phyloP scores from a whole-genome alignment of 2,113 vertebrate genomes.

The Osmerus eperlanus region DNA sequence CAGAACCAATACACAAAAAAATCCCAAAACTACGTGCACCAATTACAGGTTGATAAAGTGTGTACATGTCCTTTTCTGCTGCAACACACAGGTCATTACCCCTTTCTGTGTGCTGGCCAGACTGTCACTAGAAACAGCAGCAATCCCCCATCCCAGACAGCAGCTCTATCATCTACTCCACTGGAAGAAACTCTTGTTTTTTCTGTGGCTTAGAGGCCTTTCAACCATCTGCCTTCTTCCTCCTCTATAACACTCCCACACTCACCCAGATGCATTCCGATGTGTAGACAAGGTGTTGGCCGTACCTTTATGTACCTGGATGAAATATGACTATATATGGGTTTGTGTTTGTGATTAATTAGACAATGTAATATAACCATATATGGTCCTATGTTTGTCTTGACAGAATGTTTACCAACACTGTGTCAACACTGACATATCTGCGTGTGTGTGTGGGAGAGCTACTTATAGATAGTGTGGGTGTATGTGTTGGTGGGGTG shows the following conservation, averaged over 20 bases:
- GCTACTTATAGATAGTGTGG: not conserved
- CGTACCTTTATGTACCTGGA: no score
- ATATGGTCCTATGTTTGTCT: not conserved
- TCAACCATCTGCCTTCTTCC: not conserved
- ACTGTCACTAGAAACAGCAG: no score
- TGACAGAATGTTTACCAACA: not conserved
- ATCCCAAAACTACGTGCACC: no score
- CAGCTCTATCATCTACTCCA: no score
- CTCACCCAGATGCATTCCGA: not conserved
- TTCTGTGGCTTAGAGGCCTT: not conserved
- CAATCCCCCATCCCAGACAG: no score
- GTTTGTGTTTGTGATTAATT: not conserved
- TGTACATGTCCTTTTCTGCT: no score
- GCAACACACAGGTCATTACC: no score
- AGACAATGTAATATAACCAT: no score
- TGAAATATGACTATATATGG: not conserved
- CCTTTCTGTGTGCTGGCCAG: no score
- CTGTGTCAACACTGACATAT: not conserved
- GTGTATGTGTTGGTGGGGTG: not conserved
- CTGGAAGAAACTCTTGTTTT: not conserved
- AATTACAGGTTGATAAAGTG: no score
- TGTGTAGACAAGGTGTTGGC: not conserved
- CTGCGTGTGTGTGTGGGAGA: not conserved
- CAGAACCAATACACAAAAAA: no score
- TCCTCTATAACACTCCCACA: not conserved